Evolutionary conservation across 1,140 invertebrate genomes (phyloP).

Genomic region (Brachystomella parvula): DNA sequence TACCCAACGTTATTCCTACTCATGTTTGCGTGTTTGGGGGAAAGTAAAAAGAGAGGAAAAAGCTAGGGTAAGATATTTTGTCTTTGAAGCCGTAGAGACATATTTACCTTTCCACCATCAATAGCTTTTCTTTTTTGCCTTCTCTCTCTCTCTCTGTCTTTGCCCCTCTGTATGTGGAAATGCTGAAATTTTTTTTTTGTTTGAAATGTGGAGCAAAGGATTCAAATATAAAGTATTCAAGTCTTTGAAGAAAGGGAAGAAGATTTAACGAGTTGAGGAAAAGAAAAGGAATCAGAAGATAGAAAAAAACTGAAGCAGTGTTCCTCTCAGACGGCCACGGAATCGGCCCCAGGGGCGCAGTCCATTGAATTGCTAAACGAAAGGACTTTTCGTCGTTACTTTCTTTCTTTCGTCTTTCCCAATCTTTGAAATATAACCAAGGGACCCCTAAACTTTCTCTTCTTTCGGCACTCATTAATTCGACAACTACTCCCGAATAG

Average conservation of each 20-base stretch:
- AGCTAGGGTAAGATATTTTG: no score
- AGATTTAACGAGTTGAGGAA: slow-evolving; percentile 22
- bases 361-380: slow-evolving; percentile 38
- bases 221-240: background rate
- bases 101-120: slow-evolving; percentile 1
- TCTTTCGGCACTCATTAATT: slow-evolving; percentile 35
- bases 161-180: no score
- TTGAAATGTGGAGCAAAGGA: background rate
- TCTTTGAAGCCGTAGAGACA: slow-evolving; percentile 3
- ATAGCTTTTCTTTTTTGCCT: no score
- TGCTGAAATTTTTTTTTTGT: background rate
- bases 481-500: slow-evolving; percentile 28
- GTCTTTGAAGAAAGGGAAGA: slow-evolving; percentile 15
- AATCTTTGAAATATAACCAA: slow-evolving; percentile 35
- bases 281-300: slow-evolving; percentile 8
- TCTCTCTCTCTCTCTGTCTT: no score
- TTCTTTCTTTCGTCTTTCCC: slow-evolving; percentile 6
- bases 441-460: slow-evolving; percentile 34
- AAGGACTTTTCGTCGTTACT: slow-evolving; percentile 36
- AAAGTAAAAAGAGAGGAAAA: background rate
- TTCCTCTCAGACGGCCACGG: slow-evolving; percentile 29
- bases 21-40: background rate
- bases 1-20: slow-evolving; percentile 1
- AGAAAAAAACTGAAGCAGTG: slow-evolving; percentile 27
- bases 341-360: slow-evolving; percentile 37